Evolutionary conservation across 2,888 invertebrate genomes (phyloP), one percentile per base, ranked within the genome.

Genomic region (Piscicola geometra): DNA sequence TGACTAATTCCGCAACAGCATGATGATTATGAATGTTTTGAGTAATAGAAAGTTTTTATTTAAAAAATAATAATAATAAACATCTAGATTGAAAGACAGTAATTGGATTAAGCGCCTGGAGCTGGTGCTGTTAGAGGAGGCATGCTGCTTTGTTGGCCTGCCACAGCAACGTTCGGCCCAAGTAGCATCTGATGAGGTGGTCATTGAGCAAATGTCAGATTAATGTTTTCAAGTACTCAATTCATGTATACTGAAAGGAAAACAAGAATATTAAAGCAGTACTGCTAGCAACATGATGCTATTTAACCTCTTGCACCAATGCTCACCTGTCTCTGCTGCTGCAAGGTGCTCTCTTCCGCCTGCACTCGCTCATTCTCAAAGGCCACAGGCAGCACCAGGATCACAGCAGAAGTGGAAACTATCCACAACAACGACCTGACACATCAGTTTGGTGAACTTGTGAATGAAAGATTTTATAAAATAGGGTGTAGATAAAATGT

Each of bases 261-360:
- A n/a, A n/a, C n/a, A n/a, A n/a, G n/a, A n/a, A n/a, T n/a, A n/a
- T n/a, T n/a, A n/a, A n/a, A n/a, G n/a, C n/a, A n/a, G n/a, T n/a
- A n/a, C n/a, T n/a, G n/a, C n/a, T n/a, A n/a, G n/a, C n/a, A n/a
- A n/a, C n/a, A n/a, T n/a, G n/a, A n/a, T n/a, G n/a, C n/a, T n/a
- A n/a, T n/a, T n/a, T n/a, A n/a, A n/a, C n/a, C n/a, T n/a, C n/a
- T n/a, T n/a, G n/a, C n/a, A n/a, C n/a, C n/a, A n/a, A n/a, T n/a
- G n/a, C n/a, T n/a, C n/a, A 56, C 60, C 25, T 56, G 12, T 56
- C 60, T 56, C 25, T 56, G 60, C n/a, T 56, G 60, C n/a, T 56
- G 60, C 60, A 56, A 56, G 21, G 12, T 56, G 3, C 5, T 56
- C 3, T 56, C 60, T 56, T 56, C 60, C 9, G 60, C n/a, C 25